phyloP scores from a whole-genome alignment of 2,113 vertebrate species.

The Chionodraco myersi region DNA sequence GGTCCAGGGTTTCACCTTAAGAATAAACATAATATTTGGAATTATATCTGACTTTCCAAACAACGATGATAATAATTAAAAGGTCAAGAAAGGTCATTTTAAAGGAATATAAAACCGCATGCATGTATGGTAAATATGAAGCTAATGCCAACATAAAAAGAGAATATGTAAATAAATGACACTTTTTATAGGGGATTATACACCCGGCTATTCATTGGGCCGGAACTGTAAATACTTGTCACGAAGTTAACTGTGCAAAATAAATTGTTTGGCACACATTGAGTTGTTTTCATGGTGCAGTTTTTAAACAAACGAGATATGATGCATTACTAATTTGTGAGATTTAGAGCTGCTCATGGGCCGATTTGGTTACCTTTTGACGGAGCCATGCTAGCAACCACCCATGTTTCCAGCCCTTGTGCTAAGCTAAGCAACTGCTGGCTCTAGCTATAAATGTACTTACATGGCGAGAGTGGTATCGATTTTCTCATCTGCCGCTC shows the following conservation, averaged over 20 bases:
- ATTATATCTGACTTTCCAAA: constrained; percentile 13
- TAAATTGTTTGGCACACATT: too few relatives aligned
- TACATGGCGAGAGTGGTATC: not conserved
- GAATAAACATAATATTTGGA: constrained; percentile 5
- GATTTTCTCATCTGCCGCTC: not conserved
- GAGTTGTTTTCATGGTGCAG: not conserved
- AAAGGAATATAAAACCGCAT: not conserved
- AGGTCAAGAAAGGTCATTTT: not conserved
- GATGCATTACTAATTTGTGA: not conserved
- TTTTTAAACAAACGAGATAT: not conserved
- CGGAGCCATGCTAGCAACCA: not conserved
- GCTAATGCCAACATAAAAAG: not conserved
- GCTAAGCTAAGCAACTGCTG: not conserved
- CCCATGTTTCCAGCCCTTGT: not conserved
- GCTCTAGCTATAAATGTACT: not conserved
- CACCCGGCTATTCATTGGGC: not conserved
- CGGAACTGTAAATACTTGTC: not conserved
- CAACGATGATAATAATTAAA: not conserved
- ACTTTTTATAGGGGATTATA: not conserved
- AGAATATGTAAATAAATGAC: not conserved
- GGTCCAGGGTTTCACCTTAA: not conserved
- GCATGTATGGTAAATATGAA: not conserved
- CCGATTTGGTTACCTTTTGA: not conserved
- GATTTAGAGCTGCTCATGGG: not conserved
- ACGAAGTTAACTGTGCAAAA: not conserved